These are phyloP conservation scores for Horisme vitalbata DNA, from an alignment of 2,888 invertebrate genomes.

Conservation along the genomic window DNA sequence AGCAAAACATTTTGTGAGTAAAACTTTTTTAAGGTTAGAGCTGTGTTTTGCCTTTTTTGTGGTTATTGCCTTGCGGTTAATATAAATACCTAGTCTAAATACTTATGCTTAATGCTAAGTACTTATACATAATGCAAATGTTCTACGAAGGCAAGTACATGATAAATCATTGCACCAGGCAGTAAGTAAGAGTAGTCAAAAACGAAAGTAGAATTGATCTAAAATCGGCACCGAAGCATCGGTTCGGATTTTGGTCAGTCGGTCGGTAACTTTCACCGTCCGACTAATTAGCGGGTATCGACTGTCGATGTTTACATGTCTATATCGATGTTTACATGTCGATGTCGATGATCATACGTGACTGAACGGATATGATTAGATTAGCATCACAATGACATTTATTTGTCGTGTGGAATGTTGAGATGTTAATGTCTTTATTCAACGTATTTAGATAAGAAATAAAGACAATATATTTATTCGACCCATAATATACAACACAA, in stretches of 20 bases:
- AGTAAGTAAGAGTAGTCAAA: slow-evolving; percentile 79
- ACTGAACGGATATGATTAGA: slow-evolving; percentile 14
- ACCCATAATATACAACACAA: too few species aligned
- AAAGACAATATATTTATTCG: too few species aligned
- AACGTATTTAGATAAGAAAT: too few species aligned
- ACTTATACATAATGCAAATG: neutral
- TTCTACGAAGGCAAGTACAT: slow-evolving; percentile 33
- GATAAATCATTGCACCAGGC: slow-evolving; percentile 68
- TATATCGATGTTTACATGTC: slow-evolving; percentile 46
- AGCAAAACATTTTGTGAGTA: too few species aligned
- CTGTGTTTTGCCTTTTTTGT: too few species aligned
- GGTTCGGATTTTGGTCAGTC: slow-evolving; percentile 76
- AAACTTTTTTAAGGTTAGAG: too few species aligned
- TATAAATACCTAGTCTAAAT: too few species aligned
- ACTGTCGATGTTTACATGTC: slow-evolving; percentile 47
- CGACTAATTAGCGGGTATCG: slow-evolving; percentile 70
- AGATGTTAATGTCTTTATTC: neutral
- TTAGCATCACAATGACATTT: slow-evolving; percentile 7
- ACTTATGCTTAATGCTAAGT: too few species aligned
- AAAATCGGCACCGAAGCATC: slow-evolving; percentile 78
- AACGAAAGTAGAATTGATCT: slow-evolving; percentile 82
- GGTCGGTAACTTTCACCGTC: slow-evolving; percentile 77
- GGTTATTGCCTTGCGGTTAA: too few species aligned
- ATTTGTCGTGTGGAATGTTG: slow-evolving; percentile 11
- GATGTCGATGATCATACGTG: slow-evolving; percentile 40